phyloP scores from a whole-genome alignment of 2,797 vertebrate genomes.

The Amblyraja radiata region DNA sequence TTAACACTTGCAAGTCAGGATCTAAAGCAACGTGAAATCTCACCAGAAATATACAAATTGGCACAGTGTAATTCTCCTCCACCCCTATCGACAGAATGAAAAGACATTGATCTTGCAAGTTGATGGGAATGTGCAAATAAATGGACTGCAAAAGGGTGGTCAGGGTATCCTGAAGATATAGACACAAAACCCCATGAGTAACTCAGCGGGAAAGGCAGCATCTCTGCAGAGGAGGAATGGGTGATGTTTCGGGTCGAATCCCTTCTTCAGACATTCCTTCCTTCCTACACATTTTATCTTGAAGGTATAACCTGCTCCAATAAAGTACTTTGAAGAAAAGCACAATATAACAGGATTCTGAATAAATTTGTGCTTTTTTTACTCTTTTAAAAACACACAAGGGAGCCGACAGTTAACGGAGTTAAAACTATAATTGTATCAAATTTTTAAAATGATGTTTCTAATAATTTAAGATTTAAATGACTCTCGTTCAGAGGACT shows the following conservation, averaged over 20 bases:
- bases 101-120: neutral
- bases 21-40: neutral
- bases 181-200: no score
- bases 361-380: neutral
- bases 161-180: neutral
- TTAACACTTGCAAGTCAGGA: neutral
- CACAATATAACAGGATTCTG: neutral
- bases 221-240: no score
- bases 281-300: no score
- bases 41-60: neutral
- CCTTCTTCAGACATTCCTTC: no score
- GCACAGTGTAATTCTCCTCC: neutral
- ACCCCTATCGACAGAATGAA: neutral
- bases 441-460: neutral
- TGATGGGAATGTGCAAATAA: neutral
- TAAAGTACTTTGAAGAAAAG: neutral
- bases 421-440: neutral
- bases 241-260: no score
- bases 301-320: neutral
- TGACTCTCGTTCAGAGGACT: neutral
- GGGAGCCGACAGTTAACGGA: neutral
- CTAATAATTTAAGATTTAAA: neutral
- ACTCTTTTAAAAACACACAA: neutral
- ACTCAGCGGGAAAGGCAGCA: no score
- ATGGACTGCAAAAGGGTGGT: neutral